Evolutionary conservation across 2,797 vertebrate species (phyloP).

Genomic region (Ceyx erithaca): DNA sequence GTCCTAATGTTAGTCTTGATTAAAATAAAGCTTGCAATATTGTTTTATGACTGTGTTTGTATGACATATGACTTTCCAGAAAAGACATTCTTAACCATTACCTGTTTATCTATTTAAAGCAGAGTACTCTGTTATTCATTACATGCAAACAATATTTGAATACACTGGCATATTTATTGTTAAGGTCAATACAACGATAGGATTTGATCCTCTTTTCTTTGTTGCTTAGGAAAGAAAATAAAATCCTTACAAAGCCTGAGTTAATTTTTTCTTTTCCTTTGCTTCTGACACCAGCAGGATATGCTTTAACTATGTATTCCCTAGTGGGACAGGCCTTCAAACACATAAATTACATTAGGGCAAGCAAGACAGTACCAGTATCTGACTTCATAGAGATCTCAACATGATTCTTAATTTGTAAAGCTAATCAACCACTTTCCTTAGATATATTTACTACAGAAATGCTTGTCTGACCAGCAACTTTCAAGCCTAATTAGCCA

Average conservation of each 20-base stretch:
- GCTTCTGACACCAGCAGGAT: slow-evolving; percentile 2
- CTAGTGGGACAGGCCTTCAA: slow-evolving; percentile 3
- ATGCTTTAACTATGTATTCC: slow-evolving; percentile 34
- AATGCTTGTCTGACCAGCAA: slow-evolving; percentile 41
- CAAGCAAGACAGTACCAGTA: slow-evolving; percentile 32
- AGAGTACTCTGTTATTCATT: slow-evolving; percentile 58
- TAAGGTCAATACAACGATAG: slow-evolving; percentile 65
- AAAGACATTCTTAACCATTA: slow-evolving; percentile 56
- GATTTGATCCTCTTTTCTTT: slow-evolving; percentile 37
- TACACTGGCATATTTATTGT: slow-evolving; percentile 60
- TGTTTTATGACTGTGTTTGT: slow-evolving; percentile 49
- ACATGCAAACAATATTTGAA: slow-evolving; percentile 17
- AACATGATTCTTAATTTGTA: slow-evolving; percentile 61
- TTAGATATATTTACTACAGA: neutral
- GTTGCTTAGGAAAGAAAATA: slow-evolving; percentile 26
- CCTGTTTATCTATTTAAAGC: slow-evolving; percentile 64
- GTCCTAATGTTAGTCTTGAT: slow-evolving; percentile 20
- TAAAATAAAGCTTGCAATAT: slow-evolving; percentile 56
- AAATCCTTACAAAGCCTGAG: neutral
- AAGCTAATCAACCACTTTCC: slow-evolving; percentile 51
- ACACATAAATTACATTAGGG: slow-evolving; percentile 30
- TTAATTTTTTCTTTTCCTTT: slow-evolving; percentile 16
- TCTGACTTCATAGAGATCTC: slow-evolving; percentile 42
- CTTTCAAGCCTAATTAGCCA: slow-evolving; percentile 36
- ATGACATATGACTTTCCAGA: slow-evolving; percentile 53